phyloP scores from a whole-genome alignment of 2,888 invertebrate genomes.

The Polyommatus icarus region DNA sequence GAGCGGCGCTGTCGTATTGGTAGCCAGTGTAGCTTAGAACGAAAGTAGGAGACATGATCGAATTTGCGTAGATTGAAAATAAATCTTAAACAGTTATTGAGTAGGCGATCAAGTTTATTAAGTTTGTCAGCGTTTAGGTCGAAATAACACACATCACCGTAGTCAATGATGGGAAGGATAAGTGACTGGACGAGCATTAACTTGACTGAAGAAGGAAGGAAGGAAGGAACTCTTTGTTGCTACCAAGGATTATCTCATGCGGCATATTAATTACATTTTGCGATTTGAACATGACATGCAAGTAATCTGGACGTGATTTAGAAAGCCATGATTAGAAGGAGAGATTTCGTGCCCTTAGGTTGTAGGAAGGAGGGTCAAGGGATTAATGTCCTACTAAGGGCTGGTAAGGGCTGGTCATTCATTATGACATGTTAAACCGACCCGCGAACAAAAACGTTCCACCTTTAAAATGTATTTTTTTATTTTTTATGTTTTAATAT shows the following conservation, averaged over 20 bases:
- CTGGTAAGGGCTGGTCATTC: conserved; percentile 46
- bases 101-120: no score
- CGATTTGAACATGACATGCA: conserved; percentile 36
- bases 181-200: no score
- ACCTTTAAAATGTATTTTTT: conserved; percentile 31
- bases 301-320: conserved; percentile 40
- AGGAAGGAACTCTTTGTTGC: not conserved
- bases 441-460: conserved; percentile 46
- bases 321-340: conserved; percentile 41
- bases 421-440: conserved; percentile 50
- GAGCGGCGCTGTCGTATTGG: no score
- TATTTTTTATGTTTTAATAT: conserved; percentile 32
- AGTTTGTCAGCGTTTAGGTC: no score
- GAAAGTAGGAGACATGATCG: no score
- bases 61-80: no score
- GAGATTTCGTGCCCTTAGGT: conserved; percentile 43
- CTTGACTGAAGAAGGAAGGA: no score
- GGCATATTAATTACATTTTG: conserved; percentile 27
- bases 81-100: no score
- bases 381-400: conserved; percentile 49
- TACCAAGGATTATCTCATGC: not conserved
- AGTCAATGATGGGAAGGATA: no score
- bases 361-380: conserved; percentile 44
- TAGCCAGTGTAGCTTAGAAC: no score
- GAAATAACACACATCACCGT: no score